Base-by-base conservation (phyloP, 2,113 vertebrate genomes). In the Turnix velox region DNA sequence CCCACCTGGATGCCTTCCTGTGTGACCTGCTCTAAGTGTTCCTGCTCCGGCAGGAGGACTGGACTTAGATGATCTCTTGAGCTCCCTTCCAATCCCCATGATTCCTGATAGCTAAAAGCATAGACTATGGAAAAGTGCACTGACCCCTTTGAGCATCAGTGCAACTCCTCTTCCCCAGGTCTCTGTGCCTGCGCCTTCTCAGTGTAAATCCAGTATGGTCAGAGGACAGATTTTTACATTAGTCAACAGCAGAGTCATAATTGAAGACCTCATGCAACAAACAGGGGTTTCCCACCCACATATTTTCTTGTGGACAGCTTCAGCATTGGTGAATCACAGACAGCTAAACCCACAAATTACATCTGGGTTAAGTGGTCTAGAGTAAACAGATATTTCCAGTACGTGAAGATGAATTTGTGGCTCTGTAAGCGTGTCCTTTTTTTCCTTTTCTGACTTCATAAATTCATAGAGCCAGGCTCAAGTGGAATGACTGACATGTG, bases 321-420 rank as follows among this genome's bases (percentile, higher is more conserved):
- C 62, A 72, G 17, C 1, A 9, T 9, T 79, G 57, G 49, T 92
- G 80, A 94, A 65, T 94, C 96, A 91, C 76, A 45, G 3, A 2
- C 57, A 46, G 62, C 43, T 80, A 71, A 88, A 67, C 17, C 57
- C 76, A 46, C 54, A 87, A 59, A 92, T 91, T 87, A 66, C 7
- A 84, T 20, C 18, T 87, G 72, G 80, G 33, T 88, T 93, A 72
- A 63, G 55, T 25, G 30, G 84, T 68, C 42, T 58, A 68, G 24
- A 82, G 78, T 75, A 88, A 95, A 82, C 52, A 95, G 24, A 84
- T 45, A 73, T 42, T 92, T 96, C 92, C 86, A 87, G 92, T 92
- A 94, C 45, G 61, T 87, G 91, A 72, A 65, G 49, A 88, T 67
- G 43, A 74, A 75, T 87, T 83, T 84, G 24, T 88, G 30, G 54